Conservation (phyloP, 2,888 invertebrate species). For the Chrysina gloriosa region DNA sequence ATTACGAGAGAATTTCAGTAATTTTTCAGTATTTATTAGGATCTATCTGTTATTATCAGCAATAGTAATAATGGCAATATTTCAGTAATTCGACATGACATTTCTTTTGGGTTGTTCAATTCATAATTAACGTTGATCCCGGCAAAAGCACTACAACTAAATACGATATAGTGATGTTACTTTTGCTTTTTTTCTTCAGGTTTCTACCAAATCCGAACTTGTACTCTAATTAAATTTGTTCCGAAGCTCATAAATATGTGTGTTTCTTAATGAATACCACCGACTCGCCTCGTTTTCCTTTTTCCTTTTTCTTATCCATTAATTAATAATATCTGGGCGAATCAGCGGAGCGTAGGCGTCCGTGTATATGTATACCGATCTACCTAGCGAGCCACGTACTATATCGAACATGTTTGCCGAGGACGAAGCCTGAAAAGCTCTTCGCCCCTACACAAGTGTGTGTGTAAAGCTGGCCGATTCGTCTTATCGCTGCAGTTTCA, state of each 20-base stretch:
- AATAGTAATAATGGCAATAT: too few relatives aligned
- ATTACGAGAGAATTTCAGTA: too few relatives aligned
- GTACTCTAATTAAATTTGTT: slow-evolving; percentile 14
- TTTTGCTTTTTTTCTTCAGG: too few relatives aligned
- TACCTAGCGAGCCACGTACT: slow-evolving; percentile 1
- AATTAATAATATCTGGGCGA: slow-evolving; percentile 36
- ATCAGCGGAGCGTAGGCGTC: slow-evolving; percentile 28
- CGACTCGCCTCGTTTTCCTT: not conserved
- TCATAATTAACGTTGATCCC: too few relatives aligned
- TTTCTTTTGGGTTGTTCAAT: too few relatives aligned
- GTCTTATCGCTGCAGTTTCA: not conserved
- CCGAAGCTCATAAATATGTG: slow-evolving; percentile 17
- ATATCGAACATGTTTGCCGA: not conserved
- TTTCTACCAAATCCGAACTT: too few relatives aligned
- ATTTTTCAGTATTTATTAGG: too few relatives aligned
- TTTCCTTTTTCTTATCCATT: slow-evolving; percentile 31
- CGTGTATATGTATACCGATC: not conserved
- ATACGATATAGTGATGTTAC: too few relatives aligned
- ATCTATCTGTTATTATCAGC: too few relatives aligned
- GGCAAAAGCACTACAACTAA: too few relatives aligned
- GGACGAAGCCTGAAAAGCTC: not conserved
- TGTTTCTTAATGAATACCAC: slow-evolving; percentile 14
- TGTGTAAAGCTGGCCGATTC: not conserved
- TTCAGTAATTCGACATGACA: too few relatives aligned
- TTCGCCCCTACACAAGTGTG: not conserved